These are phyloP conservation scores for Catharus fuscescens DNA, from an alignment of 2,113 vertebrate species.

Conservation along the genomic window DNA sequence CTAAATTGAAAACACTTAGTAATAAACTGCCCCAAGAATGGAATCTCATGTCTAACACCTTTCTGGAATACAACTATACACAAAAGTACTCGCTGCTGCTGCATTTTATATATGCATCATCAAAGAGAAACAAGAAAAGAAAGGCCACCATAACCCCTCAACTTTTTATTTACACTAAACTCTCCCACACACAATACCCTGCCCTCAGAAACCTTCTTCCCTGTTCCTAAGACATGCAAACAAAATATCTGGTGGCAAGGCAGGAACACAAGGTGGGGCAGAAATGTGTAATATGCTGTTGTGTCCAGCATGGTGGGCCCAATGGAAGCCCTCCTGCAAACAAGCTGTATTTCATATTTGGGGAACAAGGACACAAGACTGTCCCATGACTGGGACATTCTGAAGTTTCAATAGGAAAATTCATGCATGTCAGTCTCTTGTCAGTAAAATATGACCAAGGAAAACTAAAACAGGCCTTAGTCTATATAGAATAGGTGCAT, in stretches of 20 bases:
- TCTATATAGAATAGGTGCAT: background rate
- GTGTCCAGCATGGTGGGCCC: background rate
- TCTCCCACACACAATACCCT: no score
- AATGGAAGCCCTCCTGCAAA: background rate
- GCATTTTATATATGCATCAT: fast-evolving
- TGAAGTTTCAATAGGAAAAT: background rate
- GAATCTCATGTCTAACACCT: background rate
- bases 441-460: background rate
- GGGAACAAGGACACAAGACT: fast-evolving
- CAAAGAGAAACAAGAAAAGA: background rate
- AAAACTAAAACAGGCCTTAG: background rate
- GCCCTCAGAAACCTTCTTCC: background rate
- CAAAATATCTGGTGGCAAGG: background rate
- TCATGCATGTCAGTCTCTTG: background rate
- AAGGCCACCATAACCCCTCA: background rate
- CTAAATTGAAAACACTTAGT: background rate
- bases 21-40: background rate
- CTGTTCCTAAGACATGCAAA: background rate
- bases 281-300: fast-evolving
- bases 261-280: background rate
- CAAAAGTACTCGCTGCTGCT: background rate
- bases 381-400: background rate
- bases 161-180: background rate
- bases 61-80: background rate
- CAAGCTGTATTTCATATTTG: background rate